Conservation (phyloP, 2,113 vertebrate species). For the Penelope pileata region DNA sequence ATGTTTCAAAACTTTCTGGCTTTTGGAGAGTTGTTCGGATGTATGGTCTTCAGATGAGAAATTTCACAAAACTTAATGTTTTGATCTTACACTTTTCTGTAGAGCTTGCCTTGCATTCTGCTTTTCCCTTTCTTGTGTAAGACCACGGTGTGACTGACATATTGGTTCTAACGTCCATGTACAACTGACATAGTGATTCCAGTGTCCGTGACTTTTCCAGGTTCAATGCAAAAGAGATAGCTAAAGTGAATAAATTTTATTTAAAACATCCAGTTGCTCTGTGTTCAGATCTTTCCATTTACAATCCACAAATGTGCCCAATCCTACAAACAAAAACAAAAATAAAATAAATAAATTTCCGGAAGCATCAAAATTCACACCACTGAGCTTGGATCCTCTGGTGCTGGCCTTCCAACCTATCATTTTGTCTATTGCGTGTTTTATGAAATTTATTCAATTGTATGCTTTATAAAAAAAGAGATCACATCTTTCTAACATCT, state of each 20-base stretch:
- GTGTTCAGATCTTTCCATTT: not conserved
- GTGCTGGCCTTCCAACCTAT: not conserved
- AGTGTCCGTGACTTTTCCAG: not conserved
- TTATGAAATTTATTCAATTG: not conserved
- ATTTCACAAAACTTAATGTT: not conserved
- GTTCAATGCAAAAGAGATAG: not conserved
- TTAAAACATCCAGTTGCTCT: not conserved
- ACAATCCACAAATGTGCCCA: not conserved
- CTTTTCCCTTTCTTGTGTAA: not conserved
- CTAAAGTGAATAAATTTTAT: not conserved
- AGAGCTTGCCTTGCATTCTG: not conserved
- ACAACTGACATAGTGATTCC: rapidly evolving
- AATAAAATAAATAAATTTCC: not conserved
- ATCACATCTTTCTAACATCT: not conserved
- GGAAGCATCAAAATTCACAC: not conserved
- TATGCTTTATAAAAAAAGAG: not conserved
- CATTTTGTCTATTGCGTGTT: not conserved
- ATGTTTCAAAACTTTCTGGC: not conserved
- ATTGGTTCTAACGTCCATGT: not conserved
- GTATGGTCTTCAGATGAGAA: not conserved
- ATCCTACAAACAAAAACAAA: not conserved
- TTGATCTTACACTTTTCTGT: not conserved
- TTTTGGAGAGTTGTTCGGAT: not conserved
- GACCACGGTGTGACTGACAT: rapidly evolving
- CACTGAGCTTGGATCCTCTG: not conserved